These are phyloP conservation scores for Salvelinus sp. DNA, from an alignment of 2,113 vertebrate genomes.

Conservation along the genomic window DNA sequence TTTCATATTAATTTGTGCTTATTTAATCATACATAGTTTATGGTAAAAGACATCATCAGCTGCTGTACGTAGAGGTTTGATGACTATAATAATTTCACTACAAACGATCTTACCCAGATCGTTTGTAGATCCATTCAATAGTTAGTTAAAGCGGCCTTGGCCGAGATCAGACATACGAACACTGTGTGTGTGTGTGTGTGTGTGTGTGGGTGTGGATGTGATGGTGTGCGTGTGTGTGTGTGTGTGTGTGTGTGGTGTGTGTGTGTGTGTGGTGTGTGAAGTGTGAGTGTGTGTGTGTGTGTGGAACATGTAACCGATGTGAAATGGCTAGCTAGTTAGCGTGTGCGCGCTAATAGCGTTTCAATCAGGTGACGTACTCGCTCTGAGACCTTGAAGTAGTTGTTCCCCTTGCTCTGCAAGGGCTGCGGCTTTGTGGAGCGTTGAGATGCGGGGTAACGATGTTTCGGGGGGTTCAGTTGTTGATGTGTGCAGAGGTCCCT, in stretches of 20 bases:
- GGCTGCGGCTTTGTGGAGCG: too few relatives aligned
- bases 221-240: neutral
- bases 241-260: neutral
- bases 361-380: too few relatives aligned
- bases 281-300: too few relatives aligned
- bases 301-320: neutral
- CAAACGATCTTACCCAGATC: conserved; percentile 58
- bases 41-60: conserved; percentile 48
- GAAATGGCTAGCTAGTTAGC: too few relatives aligned
- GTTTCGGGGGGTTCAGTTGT: too few relatives aligned
- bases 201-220: too few relatives aligned
- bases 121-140: conserved; percentile 52
- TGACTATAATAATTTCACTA: conserved; percentile 48
- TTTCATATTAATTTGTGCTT: conserved; percentile 47
- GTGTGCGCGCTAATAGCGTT: too few relatives aligned
- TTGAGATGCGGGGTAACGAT: too few relatives aligned
- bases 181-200: conserved; percentile 3
- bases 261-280: neutral
- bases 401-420: too few relatives aligned
- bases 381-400: too few relatives aligned
- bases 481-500: too few relatives aligned
- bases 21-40: conserved; percentile 49
- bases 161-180: conserved; percentile 44
- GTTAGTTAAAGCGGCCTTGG: conserved; percentile 64
- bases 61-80: conserved; percentile 45